A percentile compares a stretch with the other conserved stretches of the same genome.
Evolutionary conservation across 2,888 invertebrate genomes (phyloP).

Genomic region (Pandemis heparana): DNA sequence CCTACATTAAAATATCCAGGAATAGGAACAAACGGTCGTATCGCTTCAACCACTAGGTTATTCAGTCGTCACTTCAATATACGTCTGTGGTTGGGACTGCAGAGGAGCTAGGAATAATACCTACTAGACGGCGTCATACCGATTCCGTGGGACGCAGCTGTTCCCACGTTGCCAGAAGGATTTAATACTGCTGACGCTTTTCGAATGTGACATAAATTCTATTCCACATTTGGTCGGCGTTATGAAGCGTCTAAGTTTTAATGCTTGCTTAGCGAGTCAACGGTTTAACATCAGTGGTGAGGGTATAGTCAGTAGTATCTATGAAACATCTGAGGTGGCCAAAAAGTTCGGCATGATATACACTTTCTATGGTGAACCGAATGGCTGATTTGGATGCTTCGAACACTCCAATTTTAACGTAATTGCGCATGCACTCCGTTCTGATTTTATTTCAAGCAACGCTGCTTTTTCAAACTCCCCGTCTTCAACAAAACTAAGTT

Average conservation of each 20-base stretch:
- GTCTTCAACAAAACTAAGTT: background rate
- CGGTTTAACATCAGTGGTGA: constrained; percentile 1
- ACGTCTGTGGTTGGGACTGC: background rate
- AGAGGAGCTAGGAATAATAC: constrained; percentile 17
- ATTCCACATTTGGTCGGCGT: constrained; percentile 14
- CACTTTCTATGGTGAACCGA: too few relatives aligned
- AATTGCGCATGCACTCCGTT: background rate
- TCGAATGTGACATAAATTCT: constrained; percentile 39
- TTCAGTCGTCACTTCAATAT: background rate
- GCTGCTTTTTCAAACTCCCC: background rate
- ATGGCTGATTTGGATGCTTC: too few relatives aligned
- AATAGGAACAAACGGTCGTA: too few relatives aligned
- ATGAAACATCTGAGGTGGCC: too few relatives aligned
- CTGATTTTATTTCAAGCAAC: background rate
- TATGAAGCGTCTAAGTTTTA: constrained; percentile 21
- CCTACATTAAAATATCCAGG: too few relatives aligned
- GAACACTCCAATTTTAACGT: too few relatives aligned
- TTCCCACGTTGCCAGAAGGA: constrained; percentile 22
- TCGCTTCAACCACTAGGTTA: too few relatives aligned
- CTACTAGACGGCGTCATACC: constrained; percentile 11
- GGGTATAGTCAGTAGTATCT: background rate
- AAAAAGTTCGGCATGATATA: too few relatives aligned
- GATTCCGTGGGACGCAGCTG: constrained; percentile 29
- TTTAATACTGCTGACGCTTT: constrained; percentile 41
- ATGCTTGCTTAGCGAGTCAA: constrained; percentile 7